These are phyloP conservation scores for Dicrurus megarhynchus DNA, from an alignment of 2,113 vertebrate species.

Conservation along the genomic window DNA sequence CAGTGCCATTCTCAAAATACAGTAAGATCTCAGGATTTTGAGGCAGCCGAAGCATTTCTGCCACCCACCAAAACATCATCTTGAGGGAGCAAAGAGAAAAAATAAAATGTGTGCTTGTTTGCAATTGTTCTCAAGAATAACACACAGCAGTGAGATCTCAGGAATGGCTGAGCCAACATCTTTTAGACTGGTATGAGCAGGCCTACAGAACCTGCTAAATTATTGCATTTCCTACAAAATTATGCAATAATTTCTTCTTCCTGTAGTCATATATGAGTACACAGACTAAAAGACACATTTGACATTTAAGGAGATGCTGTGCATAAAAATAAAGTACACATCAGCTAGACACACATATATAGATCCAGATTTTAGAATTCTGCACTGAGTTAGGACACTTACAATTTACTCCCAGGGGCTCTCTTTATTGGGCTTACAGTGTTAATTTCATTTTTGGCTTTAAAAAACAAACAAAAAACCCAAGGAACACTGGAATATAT, in stretches of 20 bases:
- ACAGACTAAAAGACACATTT: neutral
- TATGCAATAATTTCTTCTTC: neutral
- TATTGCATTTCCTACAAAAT: neutral
- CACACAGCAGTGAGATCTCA: neutral
- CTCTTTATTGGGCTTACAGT: neutral
- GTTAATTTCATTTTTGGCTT: neutral
- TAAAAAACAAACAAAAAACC: neutral
- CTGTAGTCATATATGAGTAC: neutral
- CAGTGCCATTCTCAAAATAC: neutral
- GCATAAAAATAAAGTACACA: neutral
- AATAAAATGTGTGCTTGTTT: neutral
- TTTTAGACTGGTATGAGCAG: neutral
- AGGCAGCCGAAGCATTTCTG: neutral
- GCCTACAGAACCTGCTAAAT: neutral
- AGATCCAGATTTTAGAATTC: neutral
- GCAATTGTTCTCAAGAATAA: neutral
- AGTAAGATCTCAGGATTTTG: neutral
- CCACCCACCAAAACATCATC: neutral
- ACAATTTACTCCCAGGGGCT: neutral
- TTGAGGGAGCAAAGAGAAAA: neutral
- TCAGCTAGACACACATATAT: neutral
- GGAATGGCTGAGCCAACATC: neutral
- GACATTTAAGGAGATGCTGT: neutral
- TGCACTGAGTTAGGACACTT: neutral
- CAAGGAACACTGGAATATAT: neutral